A percentile compares a stretch with the other conserved stretches of the same genome.
These are phyloP conservation scores for Periophthalmodon schlosseri DNA, from an alignment of 2,113 vertebrate genomes.

Conservation along the genomic window DNA sequence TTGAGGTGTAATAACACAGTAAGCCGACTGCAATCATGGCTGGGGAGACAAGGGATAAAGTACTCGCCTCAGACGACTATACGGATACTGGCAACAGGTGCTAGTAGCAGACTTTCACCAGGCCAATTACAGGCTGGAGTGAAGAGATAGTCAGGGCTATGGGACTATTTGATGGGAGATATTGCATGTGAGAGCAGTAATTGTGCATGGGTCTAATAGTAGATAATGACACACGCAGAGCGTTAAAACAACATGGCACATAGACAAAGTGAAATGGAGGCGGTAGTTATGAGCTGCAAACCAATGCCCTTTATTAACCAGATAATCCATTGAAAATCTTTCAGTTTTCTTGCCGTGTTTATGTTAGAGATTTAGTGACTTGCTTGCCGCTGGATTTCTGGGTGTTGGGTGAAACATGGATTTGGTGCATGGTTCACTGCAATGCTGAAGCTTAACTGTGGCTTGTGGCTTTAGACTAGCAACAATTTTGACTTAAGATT, in stretches of 20 bases:
- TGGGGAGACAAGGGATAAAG: constrained; percentile 75
- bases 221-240: constrained; percentile 62
- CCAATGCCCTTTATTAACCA: constrained; percentile 62
- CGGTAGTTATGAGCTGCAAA: constrained; percentile 36
- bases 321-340: constrained; percentile 63
- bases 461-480: constrained; percentile 73
- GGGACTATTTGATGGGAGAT: constrained; percentile 41
- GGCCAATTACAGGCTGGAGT: constrained; percentile 46
- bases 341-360: constrained; percentile 69
- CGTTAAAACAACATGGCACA: constrained; percentile 56
- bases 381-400: constrained; percentile 54
- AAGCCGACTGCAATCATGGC: constrained; percentile 74
- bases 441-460: constrained; percentile 68
- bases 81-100: constrained; percentile 70
- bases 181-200: constrained; percentile 49
- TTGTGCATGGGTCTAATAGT: constrained; percentile 59
- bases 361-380: constrained; percentile 71
- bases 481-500: constrained; percentile 64
- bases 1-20: constrained; percentile 70
- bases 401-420: constrained; percentile 65
- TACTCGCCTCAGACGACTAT: constrained; percentile 61
- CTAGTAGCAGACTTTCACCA: constrained; percentile 45
- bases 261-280: constrained; percentile 46
- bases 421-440: constrained; percentile 74
- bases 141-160: constrained; percentile 39